Evolutionary conservation across 1,140 invertebrate species (phyloP).

Genomic region (Bombus balteatus): DNA sequence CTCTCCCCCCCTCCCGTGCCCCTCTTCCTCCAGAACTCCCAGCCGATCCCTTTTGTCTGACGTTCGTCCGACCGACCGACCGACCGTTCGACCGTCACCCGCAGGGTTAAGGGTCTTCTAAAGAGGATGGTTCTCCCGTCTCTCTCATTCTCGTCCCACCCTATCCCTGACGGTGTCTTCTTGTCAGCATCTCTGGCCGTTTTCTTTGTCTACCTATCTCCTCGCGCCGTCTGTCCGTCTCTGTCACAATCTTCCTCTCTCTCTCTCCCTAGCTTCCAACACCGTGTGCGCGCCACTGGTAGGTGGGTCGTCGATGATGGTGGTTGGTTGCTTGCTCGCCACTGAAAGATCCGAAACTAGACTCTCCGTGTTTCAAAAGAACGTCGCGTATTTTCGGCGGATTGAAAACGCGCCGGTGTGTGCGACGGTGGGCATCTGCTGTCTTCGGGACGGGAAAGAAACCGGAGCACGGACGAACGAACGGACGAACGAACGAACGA

Average conservation of each 20-base stretch:
- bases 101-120: constrained; percentile 80
- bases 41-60: constrained; percentile 65
- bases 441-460: background rate
- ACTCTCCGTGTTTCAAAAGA: constrained; percentile 24
- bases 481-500: background rate
- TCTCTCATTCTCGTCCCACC: constrained; percentile 16
- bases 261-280: background rate
- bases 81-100: constrained; percentile 77
- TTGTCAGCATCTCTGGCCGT: constrained; percentile 4
- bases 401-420: background rate
- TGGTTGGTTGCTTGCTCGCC: background rate
- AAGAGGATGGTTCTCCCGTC: constrained; percentile 69
- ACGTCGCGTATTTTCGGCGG: constrained; percentile 41
- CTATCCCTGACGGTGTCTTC: background rate
- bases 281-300: background rate
- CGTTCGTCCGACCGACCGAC: constrained; percentile 67
- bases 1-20: background rate
- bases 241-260: background rate
- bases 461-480: background rate
- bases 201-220: constrained; percentile 15
- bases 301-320: constrained; percentile 7
- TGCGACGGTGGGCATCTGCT: background rate
- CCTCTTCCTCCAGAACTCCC: background rate
- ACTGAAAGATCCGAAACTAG: constrained; percentile 24
- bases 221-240: background rate